phyloP scores from a whole-genome alignment of 2,888 invertebrate species.

The Linyphia triangularis region DNA sequence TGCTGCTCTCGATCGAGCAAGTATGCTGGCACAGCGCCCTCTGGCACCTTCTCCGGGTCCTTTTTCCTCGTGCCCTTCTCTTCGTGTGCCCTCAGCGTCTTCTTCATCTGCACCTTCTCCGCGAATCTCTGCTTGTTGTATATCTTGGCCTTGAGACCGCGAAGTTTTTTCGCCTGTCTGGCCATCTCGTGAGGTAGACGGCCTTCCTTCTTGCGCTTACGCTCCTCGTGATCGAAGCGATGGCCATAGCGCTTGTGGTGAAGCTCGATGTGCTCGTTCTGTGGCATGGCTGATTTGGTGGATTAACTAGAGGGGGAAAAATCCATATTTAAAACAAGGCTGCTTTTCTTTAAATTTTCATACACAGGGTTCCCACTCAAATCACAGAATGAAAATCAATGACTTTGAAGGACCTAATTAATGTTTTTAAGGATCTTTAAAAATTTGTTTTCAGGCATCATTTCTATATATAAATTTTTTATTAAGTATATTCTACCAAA shows the following conservation, averaged over 20 bases:
- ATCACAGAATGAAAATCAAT: too few species aligned
- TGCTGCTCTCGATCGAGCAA: constrained; percentile 98
- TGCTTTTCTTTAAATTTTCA: too few species aligned
- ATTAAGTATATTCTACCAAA: too few species aligned
- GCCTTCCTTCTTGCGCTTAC: constrained; percentile 96
- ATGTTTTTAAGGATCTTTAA: too few species aligned
- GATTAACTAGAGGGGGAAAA: constrained; percentile 14
- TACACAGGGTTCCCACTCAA: too few species aligned
- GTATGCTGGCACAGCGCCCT: constrained; percentile 96
- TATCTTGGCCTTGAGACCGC: constrained; percentile 98
- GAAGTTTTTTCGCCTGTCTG: constrained; percentile 92
- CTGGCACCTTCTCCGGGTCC: constrained; percentile 86
- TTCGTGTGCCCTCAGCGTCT: constrained; percentile 98
- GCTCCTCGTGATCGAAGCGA: constrained; percentile 97
- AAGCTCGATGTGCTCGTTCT: constrained; percentile 99
- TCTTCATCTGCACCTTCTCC: constrained; percentile 99
- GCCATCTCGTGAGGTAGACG: constrained; percentile 95
- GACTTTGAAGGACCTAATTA: too few species aligned
- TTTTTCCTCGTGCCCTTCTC: constrained; percentile 93
- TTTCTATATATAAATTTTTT: too few species aligned
- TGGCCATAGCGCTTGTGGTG: constrained; percentile 97
- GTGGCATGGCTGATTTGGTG: constrained; percentile 90
- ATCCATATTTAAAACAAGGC: too few species aligned
- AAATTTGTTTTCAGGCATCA: too few species aligned
- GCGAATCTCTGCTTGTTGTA: constrained; percentile 97